Conservation (phyloP, 2,113 vertebrate species). For the Etheostoma cragini region DNA sequence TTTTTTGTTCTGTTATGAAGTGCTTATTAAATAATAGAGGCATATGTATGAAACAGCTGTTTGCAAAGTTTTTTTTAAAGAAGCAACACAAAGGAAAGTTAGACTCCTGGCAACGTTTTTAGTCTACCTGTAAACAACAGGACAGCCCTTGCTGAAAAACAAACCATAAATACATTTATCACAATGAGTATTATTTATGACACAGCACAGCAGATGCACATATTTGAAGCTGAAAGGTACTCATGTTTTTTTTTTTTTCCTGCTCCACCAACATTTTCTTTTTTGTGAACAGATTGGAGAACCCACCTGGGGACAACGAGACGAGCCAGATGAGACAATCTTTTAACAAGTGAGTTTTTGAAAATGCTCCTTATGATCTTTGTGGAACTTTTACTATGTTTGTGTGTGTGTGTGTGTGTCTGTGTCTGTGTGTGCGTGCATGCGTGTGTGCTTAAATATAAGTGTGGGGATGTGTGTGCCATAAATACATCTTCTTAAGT, state of each 20-base stretch:
- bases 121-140: conserved; percentile 1
- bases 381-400: background rate
- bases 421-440: background rate
- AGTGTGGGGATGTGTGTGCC: background rate
- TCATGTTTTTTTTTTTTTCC: background rate
- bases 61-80: conserved; percentile 24
- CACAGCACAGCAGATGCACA: conserved; percentile 19
- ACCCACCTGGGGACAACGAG: conserved; percentile 77
- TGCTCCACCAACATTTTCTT: background rate
- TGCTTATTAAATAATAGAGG: background rate
- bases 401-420: background rate
- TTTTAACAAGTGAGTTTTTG: conserved; percentile 82
- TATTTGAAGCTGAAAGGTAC: background rate
- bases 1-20: background rate
- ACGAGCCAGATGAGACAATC: conserved; percentile 75
- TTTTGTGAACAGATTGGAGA: conserved; percentile 72
- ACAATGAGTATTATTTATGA: conserved; percentile 29
- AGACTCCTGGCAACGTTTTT: background rate
- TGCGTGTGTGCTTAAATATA: background rate
- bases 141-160: background rate
- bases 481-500: background rate
- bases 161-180: background rate
- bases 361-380: background rate
- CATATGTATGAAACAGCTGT: conserved; percentile 19
- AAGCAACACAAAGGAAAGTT: conserved; percentile 4